phyloP scores from a whole-genome alignment of 2,797 vertebrate species.

The Fistularia commersonii region DNA sequence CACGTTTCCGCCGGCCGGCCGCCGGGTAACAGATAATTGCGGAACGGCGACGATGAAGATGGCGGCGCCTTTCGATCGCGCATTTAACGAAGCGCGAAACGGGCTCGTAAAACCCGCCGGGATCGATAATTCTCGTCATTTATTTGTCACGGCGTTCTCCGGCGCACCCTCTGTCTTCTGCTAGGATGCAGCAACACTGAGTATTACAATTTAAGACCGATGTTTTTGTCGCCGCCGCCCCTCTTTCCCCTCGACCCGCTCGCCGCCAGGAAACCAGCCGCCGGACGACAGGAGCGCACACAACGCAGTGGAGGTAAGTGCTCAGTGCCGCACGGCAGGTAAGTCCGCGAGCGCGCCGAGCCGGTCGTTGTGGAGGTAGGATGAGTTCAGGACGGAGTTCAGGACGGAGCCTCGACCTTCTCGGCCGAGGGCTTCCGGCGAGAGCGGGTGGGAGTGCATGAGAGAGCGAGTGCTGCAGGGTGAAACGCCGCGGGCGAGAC shows the following conservation, averaged over 20 bases:
- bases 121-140: too few relatives aligned
- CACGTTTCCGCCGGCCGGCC: too few relatives aligned
- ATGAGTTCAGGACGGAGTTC: slow-evolving; percentile 29
- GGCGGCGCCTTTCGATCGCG: too few relatives aligned
- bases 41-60: too few relatives aligned
- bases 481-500: slow-evolving; percentile 30
- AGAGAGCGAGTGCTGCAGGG: slow-evolving; percentile 33
- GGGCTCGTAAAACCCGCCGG: too few relatives aligned
- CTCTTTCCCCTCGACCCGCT: too few relatives aligned
- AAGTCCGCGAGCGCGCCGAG: slow-evolving; percentile 61
- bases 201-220: not conserved
- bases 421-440: slow-evolving; percentile 31
- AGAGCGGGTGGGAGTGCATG: slow-evolving; percentile 43
- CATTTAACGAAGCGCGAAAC: too few relatives aligned
- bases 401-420: slow-evolving; percentile 8
- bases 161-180: too few relatives aligned
- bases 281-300: slow-evolving; percentile 81
- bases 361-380: slow-evolving; percentile 23
- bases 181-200: too few relatives aligned
- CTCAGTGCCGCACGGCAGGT: slow-evolving; percentile 70
- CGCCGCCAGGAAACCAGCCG: slow-evolving; percentile 83
- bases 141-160: too few relatives aligned
- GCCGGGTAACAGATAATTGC: too few relatives aligned
- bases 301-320: slow-evolving; percentile 95
- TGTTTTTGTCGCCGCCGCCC: slow-evolving; percentile 27